Base-by-base conservation (phyloP, 2,113 vertebrate genomes). In the Tragelaphus buxtoni region DNA sequence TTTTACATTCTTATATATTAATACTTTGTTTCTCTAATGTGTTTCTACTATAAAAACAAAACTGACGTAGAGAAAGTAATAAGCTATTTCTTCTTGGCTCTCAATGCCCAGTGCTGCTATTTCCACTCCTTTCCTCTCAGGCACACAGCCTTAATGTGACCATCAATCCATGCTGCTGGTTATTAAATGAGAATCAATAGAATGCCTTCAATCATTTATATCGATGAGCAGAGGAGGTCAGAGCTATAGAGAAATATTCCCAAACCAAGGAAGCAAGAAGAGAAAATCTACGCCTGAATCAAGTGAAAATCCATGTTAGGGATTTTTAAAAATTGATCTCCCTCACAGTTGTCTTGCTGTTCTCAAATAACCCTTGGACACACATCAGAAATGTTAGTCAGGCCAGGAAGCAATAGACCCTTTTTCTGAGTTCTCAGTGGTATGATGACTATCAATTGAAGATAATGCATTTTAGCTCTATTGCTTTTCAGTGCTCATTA, bases 61-160 rank as follows among this genome's bases (percentile, higher is more conserved):
- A 53, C 18, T 39, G 96, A 97, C 87, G 45, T 7, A 16, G 1
- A 87, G 58, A 79, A 28, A 77, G 20, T 55, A 95, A 97, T 94
- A 94, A 97, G 90, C 88, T 94, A 58, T 83, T 83, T 97, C 89
- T 98, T 80, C 90, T 98, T 84, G 87, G 69, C 0, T 74, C n/a
- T 89, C 76, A 35, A 85, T 89, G 87, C 32, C 9, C 7, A 86
- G 74, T 51, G 83, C 22, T 7, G 1, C 49, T 76, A 30, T 97
- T 95, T 26, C n/a, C 39, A 84, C 39, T 82, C 51, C 13, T 98
- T 90, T 96, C 22, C 69, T 79, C 53, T 96, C 76, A 65, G 26
- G 90, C 39, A 14, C 39, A 39, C 35, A 94, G 56, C 81, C 55
- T 58, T 92, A 91, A 61, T 80, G 6, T 0, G 32, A 22, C 22